Evolutionary conservation across 2,888 invertebrate species (phyloP).

Genomic region (Saturnia pavonia): DNA sequence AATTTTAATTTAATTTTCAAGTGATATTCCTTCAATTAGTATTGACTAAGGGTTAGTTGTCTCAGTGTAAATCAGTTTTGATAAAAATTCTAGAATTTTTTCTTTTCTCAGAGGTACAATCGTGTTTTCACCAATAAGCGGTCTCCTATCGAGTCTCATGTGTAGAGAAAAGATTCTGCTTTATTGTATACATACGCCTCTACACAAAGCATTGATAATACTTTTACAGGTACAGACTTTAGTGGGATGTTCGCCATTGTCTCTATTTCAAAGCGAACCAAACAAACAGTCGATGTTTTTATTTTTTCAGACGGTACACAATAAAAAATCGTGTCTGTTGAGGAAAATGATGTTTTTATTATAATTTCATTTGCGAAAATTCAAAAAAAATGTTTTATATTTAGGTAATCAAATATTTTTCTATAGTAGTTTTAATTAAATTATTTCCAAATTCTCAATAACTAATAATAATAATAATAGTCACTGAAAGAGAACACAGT

Average conservation of each 20-base stretch:
- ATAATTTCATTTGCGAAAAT: too few relatives aligned
- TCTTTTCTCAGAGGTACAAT: too few relatives aligned
- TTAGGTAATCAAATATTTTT: background rate
- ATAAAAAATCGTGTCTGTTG: background rate
- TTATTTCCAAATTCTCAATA: too few relatives aligned
- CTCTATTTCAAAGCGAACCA: background rate
- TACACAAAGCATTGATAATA: background rate
- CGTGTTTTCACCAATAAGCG: background rate
- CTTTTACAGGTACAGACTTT: background rate
- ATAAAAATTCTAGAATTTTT: too few relatives aligned
- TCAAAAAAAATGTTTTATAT: background rate
- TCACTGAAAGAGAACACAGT: too few relatives aligned
- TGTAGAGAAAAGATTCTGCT: background rate
- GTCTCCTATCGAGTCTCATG: background rate
- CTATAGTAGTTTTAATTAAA: too few relatives aligned
- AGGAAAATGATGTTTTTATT: background rate
- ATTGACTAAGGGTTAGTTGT: too few relatives aligned
- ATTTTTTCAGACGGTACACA: background rate
- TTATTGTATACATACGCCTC: background rate
- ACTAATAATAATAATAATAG: background rate
- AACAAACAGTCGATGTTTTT: background rate
- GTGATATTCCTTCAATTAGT: too few relatives aligned
- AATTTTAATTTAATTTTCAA: too few relatives aligned
- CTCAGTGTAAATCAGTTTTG: too few relatives aligned
- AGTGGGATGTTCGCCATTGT: background rate